Percentiles rank a stretch among this genome's conserved stretches.
These are phyloP conservation scores for Psylliodes chrysocephalus DNA, from an alignment of 2,888 invertebrate species.

Conservation along the genomic window DNA sequence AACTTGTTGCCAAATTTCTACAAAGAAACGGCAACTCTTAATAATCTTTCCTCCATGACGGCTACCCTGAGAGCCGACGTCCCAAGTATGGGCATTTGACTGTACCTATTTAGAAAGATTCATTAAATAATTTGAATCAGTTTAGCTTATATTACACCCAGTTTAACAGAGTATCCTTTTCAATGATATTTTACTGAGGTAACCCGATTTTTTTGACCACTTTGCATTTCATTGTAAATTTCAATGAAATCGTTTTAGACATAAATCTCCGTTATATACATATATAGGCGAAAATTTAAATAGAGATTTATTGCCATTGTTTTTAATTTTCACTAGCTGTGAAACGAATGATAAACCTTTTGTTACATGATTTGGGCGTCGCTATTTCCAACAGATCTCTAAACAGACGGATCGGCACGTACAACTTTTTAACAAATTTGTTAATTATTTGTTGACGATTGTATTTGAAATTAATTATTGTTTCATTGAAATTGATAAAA, in stretches of 20 bases:
- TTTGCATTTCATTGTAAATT: not conserved
- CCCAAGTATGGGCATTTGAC: too few species aligned
- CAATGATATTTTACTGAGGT: too few species aligned
- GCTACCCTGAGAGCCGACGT: too few species aligned
- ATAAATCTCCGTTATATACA: not conserved
- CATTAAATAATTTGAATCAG: too few species aligned
- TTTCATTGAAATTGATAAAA: not conserved
- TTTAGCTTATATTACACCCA: too few species aligned
- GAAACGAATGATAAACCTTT: constrained; percentile 1
- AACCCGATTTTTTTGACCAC: not conserved
- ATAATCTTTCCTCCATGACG: too few species aligned
- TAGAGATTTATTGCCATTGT: constrained; percentile 2
- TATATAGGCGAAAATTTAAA: constrained; percentile 10
- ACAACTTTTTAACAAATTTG: not conserved
- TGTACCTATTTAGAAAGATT: too few species aligned
- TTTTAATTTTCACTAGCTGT: not conserved
- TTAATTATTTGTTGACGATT: not conserved
- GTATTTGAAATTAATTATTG: not conserved
- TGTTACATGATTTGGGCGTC: constrained; percentile 1
- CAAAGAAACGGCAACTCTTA: too few species aligned
- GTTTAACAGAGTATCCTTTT: too few species aligned
- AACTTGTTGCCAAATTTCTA: too few species aligned
- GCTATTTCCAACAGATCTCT: not conserved
- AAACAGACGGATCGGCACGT: not conserved
- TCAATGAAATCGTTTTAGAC: not conserved